These are phyloP conservation scores for Myotis lucifugus DNA, from an alignment of 2,113 vertebrate species.

Conservation along the genomic window DNA sequence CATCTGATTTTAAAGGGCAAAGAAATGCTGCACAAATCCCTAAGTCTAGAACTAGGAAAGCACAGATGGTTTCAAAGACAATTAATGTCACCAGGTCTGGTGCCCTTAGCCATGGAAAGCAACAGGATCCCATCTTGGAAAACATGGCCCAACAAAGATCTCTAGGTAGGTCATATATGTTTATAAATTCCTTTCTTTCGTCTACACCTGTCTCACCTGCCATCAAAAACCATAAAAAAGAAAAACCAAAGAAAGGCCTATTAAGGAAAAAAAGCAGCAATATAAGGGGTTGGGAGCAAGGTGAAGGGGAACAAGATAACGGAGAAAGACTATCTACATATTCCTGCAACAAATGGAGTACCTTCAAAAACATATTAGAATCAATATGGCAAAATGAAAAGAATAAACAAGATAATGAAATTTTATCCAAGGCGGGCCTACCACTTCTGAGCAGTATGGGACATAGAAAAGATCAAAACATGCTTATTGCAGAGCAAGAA, in stretches of 20 bases:
- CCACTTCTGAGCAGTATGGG: background rate
- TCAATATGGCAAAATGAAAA: background rate
- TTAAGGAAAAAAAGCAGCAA: background rate
- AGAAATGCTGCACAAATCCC: background rate
- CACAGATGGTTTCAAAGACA: constrained; percentile 7
- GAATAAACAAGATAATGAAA: background rate
- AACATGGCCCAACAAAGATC: background rate
- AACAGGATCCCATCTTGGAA: background rate
- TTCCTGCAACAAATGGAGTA: background rate
- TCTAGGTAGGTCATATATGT: background rate
- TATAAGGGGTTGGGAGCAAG: background rate
- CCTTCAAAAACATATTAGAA: background rate
- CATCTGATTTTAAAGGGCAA: background rate
- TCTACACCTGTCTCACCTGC: background rate
- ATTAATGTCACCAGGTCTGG: background rate
- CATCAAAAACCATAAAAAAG: background rate
- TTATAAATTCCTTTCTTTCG: background rate
- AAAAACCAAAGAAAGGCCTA: background rate
- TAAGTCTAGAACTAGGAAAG: background rate
- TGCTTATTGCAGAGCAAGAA: background rate
- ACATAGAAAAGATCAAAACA: background rate
- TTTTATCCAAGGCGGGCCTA: background rate
- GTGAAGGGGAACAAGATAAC: background rate
- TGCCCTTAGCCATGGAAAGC: background rate
- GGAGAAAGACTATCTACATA: background rate